Conservation (phyloP, 2,888 invertebrate genomes). For the Volucella zonaria region DNA sequence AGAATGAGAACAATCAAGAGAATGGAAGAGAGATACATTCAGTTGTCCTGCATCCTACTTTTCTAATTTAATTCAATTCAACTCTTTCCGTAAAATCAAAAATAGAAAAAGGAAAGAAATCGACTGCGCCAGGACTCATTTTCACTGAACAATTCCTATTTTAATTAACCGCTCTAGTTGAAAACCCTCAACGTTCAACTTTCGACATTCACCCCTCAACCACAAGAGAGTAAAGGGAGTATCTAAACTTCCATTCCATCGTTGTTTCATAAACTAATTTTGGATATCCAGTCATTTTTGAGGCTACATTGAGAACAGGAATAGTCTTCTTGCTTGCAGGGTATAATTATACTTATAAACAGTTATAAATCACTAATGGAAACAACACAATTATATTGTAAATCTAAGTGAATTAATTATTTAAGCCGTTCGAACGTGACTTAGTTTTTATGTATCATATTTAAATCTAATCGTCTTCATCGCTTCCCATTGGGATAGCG, state of each 20-base stretch:
- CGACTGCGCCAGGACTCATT: not conserved
- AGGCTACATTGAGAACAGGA: not conserved
- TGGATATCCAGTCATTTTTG: not conserved
- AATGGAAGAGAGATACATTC: not conserved
- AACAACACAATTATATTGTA: not conserved
- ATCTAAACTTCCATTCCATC: too few relatives aligned
- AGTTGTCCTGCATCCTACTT: not conserved
- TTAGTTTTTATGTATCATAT: too few relatives aligned
- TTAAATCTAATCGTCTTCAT: too few relatives aligned
- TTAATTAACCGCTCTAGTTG: conserved; percentile 16
- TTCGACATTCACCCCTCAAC: conserved; percentile 5
- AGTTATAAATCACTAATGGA: not conserved
- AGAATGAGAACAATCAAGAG: too few relatives aligned
- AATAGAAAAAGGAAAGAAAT: too few relatives aligned
- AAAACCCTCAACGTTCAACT: too few relatives aligned
- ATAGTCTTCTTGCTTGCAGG: not conserved
- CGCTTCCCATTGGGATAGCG: too few relatives aligned
- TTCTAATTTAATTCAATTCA: not conserved
- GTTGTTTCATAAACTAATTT: not conserved
- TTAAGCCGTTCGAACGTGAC: conserved; percentile 4
- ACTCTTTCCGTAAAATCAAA: not conserved
- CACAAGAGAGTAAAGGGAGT: not conserved
- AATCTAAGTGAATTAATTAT: conserved; percentile 1
- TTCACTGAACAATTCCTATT: not conserved
- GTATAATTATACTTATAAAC: too few relatives aligned